Base-by-base conservation (phyloP, 2,888 invertebrate genomes). In the Apeira syringaria region DNA sequence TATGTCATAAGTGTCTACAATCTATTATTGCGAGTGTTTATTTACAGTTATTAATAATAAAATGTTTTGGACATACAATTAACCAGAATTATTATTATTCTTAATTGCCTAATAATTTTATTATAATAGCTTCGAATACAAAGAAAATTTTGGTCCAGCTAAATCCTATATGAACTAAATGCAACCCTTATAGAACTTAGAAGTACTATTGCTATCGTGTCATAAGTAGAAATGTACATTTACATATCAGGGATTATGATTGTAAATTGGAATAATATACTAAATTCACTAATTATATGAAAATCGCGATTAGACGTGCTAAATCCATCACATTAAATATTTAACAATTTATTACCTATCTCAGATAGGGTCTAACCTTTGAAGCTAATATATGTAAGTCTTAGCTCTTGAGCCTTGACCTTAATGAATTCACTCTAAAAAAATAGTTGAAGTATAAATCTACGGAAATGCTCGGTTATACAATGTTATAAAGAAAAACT, bases 81-180 rank as follows among this genome's bases (percentile, higher is more conserved):
- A 69, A 78, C 70, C 64, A 74, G 72, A 74, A 68, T 60, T 55
- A 65, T 71, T 71, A 67, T 61, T 69, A 68, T 60, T 55, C 66
- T 71, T 71, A 67, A 61, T 69, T 69, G 62, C 59, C 68, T 70
- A 73, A 71, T 62, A 74, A 67, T 66, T 70, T 67, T 71, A 70
- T 74, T 64, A 72, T 78, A 67, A 27, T 51, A 53, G 53, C 70
- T 76, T 78, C 76, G 66, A 80, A 79, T 80, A 76, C 68, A 83
- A 85, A 80, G 71, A 72, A 81, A 86, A 85, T 85, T 85, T 89
- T 89, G 89, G 89, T 89, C 89, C 89, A 88, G 88, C 89, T 88
- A 88, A 85, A 70, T 80, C 71, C 87, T 87, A 87, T 48, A 46
- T 56, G 65, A 76, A 75, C 81, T 84, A 86, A 82, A 82, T 76